Percentiles rank a stretch among this genome's conserved stretches.
Evolutionary conservation across 2,113 vertebrate genomes (phyloP).

Genomic region (Neoarius graeffei): DNA sequence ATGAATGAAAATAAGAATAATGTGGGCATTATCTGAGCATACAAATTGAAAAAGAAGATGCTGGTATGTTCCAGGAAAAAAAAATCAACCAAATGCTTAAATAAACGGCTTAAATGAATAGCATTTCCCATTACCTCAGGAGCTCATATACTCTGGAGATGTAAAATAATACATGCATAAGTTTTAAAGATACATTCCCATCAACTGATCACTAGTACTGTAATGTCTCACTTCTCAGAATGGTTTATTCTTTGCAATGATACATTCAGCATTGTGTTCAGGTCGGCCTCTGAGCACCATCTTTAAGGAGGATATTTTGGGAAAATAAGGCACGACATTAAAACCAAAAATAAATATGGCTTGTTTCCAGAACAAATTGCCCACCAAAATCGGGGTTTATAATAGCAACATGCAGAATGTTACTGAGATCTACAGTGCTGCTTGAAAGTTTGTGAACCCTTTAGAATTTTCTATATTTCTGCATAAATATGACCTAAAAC

Average conservation of each 20-base stretch:
- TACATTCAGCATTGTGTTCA: background rate
- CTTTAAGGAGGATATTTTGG: background rate
- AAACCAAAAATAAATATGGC: background rate
- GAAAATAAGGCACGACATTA: background rate
- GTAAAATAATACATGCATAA: background rate
- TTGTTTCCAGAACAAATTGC: background rate
- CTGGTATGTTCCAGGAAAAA: background rate
- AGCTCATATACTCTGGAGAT: background rate
- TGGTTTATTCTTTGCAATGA: background rate
- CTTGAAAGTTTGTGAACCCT: too few relatives aligned
- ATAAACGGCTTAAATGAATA: background rate
- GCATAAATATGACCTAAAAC: too few relatives aligned
- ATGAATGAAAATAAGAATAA: background rate
- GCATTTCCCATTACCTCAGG: background rate
- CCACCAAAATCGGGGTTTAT: background rate
- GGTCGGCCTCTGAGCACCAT: background rate
- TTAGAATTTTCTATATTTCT: too few relatives aligned
- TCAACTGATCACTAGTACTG: background rate
- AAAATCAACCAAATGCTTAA: background rate
- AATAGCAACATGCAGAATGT: background rate
- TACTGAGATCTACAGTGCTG: too few relatives aligned
- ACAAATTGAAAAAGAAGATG: background rate
- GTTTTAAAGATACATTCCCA: slow-evolving; percentile 2
- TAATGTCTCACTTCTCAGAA: background rate
- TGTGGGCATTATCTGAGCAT: background rate